phyloP scores from a whole-genome alignment of 1,140 invertebrate species.

The Hypsibius dujardini region DNA sequence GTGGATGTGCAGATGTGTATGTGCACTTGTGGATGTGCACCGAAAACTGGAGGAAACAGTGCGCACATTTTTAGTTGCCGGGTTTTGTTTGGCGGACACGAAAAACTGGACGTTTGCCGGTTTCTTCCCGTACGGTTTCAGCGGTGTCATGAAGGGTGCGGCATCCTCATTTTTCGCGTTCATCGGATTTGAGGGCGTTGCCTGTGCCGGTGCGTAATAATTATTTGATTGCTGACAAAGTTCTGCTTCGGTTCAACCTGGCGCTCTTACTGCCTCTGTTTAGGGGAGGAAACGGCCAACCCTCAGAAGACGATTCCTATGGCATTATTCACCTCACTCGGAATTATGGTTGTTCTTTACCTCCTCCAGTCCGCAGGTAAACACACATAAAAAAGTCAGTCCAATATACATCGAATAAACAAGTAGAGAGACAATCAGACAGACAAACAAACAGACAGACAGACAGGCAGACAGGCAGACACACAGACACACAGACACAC shows the following conservation, averaged over 20 bases:
- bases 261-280: neutral
- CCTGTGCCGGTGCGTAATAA: neutral
- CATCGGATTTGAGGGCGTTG: slow-evolving; percentile 26
- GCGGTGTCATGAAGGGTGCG: slow-evolving; percentile 25
- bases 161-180: slow-evolving; percentile 28
- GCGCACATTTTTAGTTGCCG: slow-evolving; percentile 18
- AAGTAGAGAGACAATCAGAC: no score
- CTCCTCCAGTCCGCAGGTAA: neutral
- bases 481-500: no score
- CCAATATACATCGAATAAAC: neutral
- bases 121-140: slow-evolving; percentile 28
- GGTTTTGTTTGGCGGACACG: slow-evolving; percentile 24
- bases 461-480: no score
- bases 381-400: neutral
- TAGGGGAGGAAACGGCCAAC: slow-evolving; percentile 14
- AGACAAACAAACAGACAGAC: no score
- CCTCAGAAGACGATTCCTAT: slow-evolving; percentile 8
- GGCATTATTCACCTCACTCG: neutral
- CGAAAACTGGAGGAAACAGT: neutral
- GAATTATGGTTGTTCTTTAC: neutral
- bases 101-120: slow-evolving; percentile 25
- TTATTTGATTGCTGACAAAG: neutral
- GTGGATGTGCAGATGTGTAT: neutral
- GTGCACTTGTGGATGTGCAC: neutral
- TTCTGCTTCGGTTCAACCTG: neutral